Base-by-base conservation (phyloP, 1,140 invertebrate genomes). In the Batillaria attramentaria region DNA sequence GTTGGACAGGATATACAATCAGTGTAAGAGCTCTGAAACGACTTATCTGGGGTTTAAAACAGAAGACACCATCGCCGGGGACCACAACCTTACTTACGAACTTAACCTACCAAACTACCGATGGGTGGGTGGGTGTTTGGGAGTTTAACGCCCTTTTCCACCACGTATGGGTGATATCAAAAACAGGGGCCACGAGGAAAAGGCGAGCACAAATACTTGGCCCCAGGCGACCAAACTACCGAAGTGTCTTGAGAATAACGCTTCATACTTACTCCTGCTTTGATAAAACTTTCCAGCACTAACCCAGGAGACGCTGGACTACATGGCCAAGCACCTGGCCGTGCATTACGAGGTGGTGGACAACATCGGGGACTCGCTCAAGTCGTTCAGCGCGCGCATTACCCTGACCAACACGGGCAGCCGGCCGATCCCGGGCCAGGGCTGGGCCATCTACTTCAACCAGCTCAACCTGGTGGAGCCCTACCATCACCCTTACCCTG, bases 401-500 rank as follows among this genome's bases (percentile, higher is more conserved):
- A 78, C 70, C 5, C 73, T 89, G 20, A 87, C 83, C 43, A 89
- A 89, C 78, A 83, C 74, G 24, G 84, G 87, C 16, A 20, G 42
- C 18, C 69, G 75, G 16, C 16, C 77, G 0, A 76, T 86, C 2
- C 78, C 79, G 24, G 62, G 66, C 31, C 54, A 66, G 24, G 83
- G 84, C 16, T 89, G 88, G 88, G 81, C 66, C 1, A 82, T 89
- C 72, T 85, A 83, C 43, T 86, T 87, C 69, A 85, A 81, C 69
- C 84, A 88, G 72, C 80, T 85, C 20, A 80, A 85, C 62, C 79
- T 86, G 57, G 79, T 86, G 28, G 84, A 88, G 66, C 85, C 85
- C 2, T 78, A 81, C 37, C 54, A 80, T 54, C 72, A 84, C 33
- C 85, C 85, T 13, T 70, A 81, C 66, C 73, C 79, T 5, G 73